Percentiles rank a stretch among this genome's conserved stretches.
Conservation (phyloP, 2,113 vertebrate species). For the Macroglossus sobrinus region DNA sequence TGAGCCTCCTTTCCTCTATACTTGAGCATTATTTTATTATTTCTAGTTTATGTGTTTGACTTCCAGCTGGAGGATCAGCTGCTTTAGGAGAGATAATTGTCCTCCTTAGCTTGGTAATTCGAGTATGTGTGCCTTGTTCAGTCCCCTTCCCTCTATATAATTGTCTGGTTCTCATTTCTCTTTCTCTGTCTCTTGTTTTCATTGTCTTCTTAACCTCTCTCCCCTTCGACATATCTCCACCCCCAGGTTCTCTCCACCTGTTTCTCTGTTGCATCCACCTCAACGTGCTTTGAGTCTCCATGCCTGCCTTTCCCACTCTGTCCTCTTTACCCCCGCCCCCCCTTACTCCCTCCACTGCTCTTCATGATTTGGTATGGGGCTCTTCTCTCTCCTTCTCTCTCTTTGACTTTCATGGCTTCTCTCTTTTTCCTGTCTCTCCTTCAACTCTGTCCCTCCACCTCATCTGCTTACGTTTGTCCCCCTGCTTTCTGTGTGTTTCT, state of each 20-base stretch:
- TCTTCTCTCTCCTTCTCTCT: background rate
- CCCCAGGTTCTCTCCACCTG: background rate
- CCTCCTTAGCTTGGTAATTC: background rate
- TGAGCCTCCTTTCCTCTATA: background rate
- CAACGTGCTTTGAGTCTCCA: accelerated
- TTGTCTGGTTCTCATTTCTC: too few relatives aligned
- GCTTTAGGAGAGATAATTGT: background rate
- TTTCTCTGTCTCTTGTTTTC: background rate
- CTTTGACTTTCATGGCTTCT: background rate
- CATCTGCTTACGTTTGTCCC: background rate
- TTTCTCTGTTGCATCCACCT: background rate
- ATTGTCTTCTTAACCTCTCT: background rate
- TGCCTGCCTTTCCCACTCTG: background rate
- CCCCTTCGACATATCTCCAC: accelerated
- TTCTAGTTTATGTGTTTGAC: background rate
- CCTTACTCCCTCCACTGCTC: background rate
- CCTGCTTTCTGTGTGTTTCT: background rate
- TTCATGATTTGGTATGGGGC: background rate
- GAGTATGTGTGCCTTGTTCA: background rate
- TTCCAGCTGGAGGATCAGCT: too few relatives aligned
- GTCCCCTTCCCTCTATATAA: background rate
- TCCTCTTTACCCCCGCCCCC: too few relatives aligned
- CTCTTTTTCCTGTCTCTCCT: background rate
- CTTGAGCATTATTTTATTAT: background rate
- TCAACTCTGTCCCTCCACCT: background rate